phyloP scores from a whole-genome alignment of 2,113 vertebrate genomes.

The Muscicapa adusta region DNA sequence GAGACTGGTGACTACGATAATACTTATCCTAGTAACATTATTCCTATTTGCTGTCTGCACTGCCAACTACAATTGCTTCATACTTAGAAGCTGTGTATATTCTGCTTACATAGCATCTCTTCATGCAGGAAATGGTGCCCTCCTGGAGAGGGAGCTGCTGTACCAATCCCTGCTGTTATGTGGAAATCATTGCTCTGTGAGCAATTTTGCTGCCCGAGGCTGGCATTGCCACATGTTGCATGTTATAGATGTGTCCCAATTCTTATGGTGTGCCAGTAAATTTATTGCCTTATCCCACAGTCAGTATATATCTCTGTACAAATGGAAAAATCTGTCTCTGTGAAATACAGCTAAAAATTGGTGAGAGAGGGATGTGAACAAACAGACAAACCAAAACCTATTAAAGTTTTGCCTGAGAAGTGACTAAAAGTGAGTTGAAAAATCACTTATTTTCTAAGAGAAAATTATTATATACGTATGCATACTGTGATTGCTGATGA shows the following conservation, averaged over 20 bases:
- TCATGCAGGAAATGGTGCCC: neutral
- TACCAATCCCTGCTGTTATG: rapidly evolving
- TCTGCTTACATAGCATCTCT: neutral
- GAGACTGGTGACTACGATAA: neutral
- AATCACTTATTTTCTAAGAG: neutral
- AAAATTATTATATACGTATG: neutral
- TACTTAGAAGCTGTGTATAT: neutral
- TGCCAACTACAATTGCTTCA: neutral
- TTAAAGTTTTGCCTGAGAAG: neutral
- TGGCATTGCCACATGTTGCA: neutral
- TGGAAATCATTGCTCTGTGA: neutral
- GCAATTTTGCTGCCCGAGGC: neutral
- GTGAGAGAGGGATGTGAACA: neutral
- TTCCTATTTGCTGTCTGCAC: neutral
- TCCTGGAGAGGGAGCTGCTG: neutral
- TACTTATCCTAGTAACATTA: neutral
- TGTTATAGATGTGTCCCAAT: neutral
- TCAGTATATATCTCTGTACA: neutral
- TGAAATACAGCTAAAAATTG: neutral
- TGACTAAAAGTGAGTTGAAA: neutral
- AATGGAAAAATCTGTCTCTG: neutral
- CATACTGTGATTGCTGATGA: neutral
- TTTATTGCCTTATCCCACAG: neutral
- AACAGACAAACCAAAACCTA: neutral
- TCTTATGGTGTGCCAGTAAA: neutral